phyloP scores from a whole-genome alignment of 2,888 invertebrate species.

The Netelia inedita region DNA sequence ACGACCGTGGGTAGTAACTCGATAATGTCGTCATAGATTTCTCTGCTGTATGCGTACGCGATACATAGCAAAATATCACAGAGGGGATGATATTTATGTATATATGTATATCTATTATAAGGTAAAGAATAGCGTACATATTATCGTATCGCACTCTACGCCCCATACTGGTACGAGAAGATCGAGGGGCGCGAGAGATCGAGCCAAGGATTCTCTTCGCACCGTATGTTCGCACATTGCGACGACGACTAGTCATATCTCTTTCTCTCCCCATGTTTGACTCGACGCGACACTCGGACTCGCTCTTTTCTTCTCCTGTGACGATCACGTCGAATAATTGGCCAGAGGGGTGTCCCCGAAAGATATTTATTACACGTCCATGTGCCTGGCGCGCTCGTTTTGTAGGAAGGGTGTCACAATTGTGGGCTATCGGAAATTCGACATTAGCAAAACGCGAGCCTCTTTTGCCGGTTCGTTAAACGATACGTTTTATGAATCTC shows the following conservation, averaged over 20 bases:
- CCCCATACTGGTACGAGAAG: neutral
- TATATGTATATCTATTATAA: neutral
- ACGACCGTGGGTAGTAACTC: slow-evolving; percentile 58
- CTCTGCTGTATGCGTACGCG: neutral
- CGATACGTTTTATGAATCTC: slow-evolving; percentile 68
- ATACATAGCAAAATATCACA: neutral
- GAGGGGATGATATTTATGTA: slow-evolving; percentile 14
- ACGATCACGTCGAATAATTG: slow-evolving; percentile 80
- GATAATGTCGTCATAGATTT: slow-evolving; percentile 68
- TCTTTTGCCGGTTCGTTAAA: slow-evolving; percentile 81
- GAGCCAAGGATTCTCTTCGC: slow-evolving; percentile 60
- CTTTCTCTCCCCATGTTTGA: neutral
- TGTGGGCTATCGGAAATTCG: neutral
- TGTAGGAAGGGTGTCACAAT: slow-evolving; percentile 36
- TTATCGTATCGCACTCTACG: neutral
- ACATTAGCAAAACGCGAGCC: no score
- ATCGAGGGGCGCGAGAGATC: slow-evolving; percentile 50
- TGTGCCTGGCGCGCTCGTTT: slow-evolving; percentile 21
- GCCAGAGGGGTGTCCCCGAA: slow-evolving; percentile 78
- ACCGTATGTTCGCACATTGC: slow-evolving; percentile 82
- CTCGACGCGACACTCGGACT: slow-evolving; percentile 10
- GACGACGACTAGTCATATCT: slow-evolving; percentile 42
- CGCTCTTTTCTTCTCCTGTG: slow-evolving; percentile 42
- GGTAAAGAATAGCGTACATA: no score
- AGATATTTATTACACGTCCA: slow-evolving; percentile 82